Evolutionary conservation across 2,113 vertebrate species (phyloP).

Genomic region (Hippocampus barbouri): DNA sequence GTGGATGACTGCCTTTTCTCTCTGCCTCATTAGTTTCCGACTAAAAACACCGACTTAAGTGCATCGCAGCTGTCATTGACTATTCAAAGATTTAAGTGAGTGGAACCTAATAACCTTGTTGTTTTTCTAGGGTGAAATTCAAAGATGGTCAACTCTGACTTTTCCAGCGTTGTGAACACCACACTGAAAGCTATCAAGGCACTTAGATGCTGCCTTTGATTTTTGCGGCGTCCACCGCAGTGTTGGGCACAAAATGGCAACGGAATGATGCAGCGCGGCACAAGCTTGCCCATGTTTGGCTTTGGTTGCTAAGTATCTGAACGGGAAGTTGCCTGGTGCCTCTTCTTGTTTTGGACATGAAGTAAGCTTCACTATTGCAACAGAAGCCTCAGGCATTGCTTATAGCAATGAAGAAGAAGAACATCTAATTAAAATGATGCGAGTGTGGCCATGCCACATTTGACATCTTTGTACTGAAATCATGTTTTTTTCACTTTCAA

Average conservation of each 20-base stretch:
- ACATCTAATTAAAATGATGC: no score
- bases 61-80: background rate
- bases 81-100: background rate
- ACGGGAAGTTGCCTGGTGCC: background rate
- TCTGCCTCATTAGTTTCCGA: slow-evolving; percentile 24
- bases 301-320: background rate
- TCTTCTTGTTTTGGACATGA: background rate
- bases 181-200: background rate
- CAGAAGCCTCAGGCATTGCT: no score
- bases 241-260: no score
- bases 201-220: background rate
- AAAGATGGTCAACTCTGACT: background rate
- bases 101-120: slow-evolving; percentile 1
- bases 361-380: no score
- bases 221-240: no score
- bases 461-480: no score
- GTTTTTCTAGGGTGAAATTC: background rate
- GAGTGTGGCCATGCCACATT: no score
- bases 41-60: background rate
- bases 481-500: no score
- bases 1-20: slow-evolving; percentile 22
- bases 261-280: no score
- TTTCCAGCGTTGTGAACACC: background rate
- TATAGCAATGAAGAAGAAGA: no score
- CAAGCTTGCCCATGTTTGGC: no score